These are phyloP conservation scores for Gopherus flavomarginatus DNA, from an alignment of 2,113 vertebrate genomes.

Conservation along the genomic window DNA sequence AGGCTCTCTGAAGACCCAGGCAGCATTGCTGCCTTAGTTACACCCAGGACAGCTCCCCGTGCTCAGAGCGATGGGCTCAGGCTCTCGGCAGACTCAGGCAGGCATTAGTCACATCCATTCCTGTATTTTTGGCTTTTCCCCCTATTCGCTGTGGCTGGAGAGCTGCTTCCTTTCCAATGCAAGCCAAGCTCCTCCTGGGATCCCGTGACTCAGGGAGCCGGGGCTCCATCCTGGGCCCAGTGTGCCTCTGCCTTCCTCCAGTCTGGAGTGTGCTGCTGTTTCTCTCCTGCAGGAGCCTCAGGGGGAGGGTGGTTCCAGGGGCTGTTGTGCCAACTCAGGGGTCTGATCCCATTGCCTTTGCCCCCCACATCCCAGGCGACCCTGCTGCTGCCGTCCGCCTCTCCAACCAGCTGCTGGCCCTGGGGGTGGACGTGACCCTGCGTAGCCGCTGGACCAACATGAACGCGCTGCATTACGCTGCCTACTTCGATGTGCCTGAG, in stretches of 20 bases:
- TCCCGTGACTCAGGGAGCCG: background rate
- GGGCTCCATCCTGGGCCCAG: background rate
- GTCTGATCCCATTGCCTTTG: background rate
- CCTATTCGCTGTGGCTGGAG: background rate
- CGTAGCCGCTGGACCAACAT: slow-evolving; percentile 96
- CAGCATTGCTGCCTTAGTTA: background rate
- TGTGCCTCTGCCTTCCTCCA: background rate
- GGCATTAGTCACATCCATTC: background rate
- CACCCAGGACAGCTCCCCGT: background rate
- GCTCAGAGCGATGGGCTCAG: background rate
- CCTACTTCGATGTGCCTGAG: slow-evolving; percentile 92
- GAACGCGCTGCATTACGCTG: slow-evolving; percentile 93
- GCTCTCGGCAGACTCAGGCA: background rate
- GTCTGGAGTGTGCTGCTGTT: background rate
- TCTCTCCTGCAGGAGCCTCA: background rate
- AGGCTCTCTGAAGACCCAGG: background rate
- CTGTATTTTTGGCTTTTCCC: background rate
- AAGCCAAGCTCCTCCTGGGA: background rate
- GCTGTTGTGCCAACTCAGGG: background rate
- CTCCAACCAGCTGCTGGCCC: slow-evolving; percentile 85
- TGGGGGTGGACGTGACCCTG: slow-evolving; percentile 89
- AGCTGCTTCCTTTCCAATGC: background rate
- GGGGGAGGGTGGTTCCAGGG: background rate
- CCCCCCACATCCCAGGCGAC: slow-evolving; percentile 78
- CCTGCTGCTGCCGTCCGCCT: slow-evolving; percentile 88